Evolutionary conservation across 2,797 vertebrate genomes (phyloP).

Genomic region (Steatocranus sp.): DNA sequence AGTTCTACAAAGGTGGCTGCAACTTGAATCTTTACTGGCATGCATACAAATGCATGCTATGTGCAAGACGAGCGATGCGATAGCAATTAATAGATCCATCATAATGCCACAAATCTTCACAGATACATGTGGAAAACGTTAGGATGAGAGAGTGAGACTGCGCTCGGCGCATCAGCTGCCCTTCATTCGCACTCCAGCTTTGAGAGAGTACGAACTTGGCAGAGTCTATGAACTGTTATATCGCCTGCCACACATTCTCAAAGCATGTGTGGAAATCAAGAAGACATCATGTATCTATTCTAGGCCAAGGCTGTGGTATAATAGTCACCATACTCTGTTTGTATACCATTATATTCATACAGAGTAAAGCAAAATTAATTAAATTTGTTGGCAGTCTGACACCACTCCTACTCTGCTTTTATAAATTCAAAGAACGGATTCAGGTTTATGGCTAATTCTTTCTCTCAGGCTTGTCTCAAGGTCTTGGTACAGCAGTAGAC

Average conservation of each 20-base stretch:
- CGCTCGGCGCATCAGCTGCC: slow-evolving; percentile 6
- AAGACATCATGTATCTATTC: slow-evolving; percentile 39
- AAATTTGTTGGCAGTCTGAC: slow-evolving; percentile 46
- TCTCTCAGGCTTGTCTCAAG: slow-evolving; percentile 21
- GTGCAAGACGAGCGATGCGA: not conserved
- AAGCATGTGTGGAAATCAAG: slow-evolving; percentile 47
- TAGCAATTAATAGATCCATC: slow-evolving; percentile 28
- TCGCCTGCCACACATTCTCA: slow-evolving; percentile 25
- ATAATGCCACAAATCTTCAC: not conserved
- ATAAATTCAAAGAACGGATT: not conserved
- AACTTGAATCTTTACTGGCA: not conserved
- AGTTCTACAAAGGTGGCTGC: not conserved
- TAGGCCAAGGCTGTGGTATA: slow-evolving; percentile 24
- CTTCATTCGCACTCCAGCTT: slow-evolving; percentile 26
- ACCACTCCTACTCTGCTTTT: not conserved
- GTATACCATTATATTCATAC: slow-evolving; percentile 2
- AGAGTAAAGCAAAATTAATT: slow-evolving; percentile 39
- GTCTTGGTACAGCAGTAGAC: slow-evolving; percentile 19
- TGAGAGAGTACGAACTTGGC: slow-evolving; percentile 32
- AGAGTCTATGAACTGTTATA: slow-evolving; percentile 9
- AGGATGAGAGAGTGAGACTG: slow-evolving; percentile 11
- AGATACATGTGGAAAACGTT: slow-evolving; percentile 61
- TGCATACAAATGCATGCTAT: not conserved
- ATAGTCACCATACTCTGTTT: slow-evolving; percentile 21
- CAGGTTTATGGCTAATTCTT: slow-evolving; percentile 30